Base-by-base conservation (phyloP, 2,888 invertebrate genomes). In the Atherix ibis region DNA sequence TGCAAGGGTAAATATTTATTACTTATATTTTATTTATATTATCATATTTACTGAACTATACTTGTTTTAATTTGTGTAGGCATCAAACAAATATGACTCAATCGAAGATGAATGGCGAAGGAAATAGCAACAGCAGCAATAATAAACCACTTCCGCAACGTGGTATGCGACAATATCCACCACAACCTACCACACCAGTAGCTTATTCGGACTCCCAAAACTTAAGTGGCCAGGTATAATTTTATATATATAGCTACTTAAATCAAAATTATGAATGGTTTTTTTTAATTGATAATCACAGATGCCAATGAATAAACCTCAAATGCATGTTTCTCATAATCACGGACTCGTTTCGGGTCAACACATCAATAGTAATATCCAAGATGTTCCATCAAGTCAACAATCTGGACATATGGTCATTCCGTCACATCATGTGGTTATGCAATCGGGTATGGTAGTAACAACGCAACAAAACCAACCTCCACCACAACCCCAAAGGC, bases 81-180 rank as follows among this genome's bases (percentile, higher is more conserved):
- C 43, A 52, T 34, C 51, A 50, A 36, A 45, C 49, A 15, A 54
- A 50, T 39, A 45, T 52, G 43, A 44, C 50, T 16, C 46, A 42
- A 35, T 44, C 56, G n/a, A 60, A 61, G 43, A 43, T 59, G 16
- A 60, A 60, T 39, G 60, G 61, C 5, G 58, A 61, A 22, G 41
- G 44, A 12, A 38, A 34, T 32, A 40, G 47, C 3, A 49, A 46
- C 22, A 43, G 47, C 27, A 33, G 49, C 10, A 36, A 31, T 32
- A 50, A 49, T 31, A 60, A 58, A 36, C 51, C 56, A 17, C 38
- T 57, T 45, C 51, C 56, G 4, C 58, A 57, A 37, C 51, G 59
- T 27, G 48, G 47, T 35, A 48, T 56, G 44, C 53, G 61, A 22
- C 53, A 57, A 36, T 58, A 56, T 40, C 50, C 43, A 18, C 36